These are phyloP conservation scores for Heteromurus nitidus DNA, from an alignment of 2,888 invertebrate genomes.

Conservation along the genomic window DNA sequence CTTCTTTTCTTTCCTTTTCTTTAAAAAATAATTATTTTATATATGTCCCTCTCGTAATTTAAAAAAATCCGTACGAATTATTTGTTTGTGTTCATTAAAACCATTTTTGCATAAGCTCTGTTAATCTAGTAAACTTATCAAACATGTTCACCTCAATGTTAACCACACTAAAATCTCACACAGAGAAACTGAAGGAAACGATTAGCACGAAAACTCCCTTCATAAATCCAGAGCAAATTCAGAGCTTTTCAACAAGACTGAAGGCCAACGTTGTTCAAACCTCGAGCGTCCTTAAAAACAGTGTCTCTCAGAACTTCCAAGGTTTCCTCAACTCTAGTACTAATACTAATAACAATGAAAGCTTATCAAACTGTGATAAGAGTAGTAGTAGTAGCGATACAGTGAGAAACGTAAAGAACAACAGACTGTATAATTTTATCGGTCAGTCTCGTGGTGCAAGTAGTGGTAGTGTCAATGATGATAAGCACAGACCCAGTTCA, in stretches of 20 bases:
- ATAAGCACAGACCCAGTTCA: constrained; percentile 71
- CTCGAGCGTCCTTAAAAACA: constrained; percentile 65
- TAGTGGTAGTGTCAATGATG: too few species aligned
- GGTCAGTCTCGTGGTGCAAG: background rate
- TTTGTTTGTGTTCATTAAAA: background rate
- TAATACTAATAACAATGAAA: constrained; percentile 34
- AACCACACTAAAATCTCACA: constrained; percentile 60
- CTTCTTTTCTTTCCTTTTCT: too few species aligned
- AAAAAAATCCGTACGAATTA: background rate
- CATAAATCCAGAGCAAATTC: constrained; percentile 64
- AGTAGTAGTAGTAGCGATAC: constrained; percentile 1
- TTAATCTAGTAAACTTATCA: too few species aligned
- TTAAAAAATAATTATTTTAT: too few species aligned
- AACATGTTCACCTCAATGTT: constrained; percentile 71
- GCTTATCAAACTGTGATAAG: constrained; percentile 62
- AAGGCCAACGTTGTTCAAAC: constrained; percentile 70
- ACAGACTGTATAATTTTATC: constrained; percentile 19
- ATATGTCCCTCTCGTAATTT: too few species aligned
- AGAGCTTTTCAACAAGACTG: constrained; percentile 69
- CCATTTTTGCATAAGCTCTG: background rate
- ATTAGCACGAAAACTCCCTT: constrained; percentile 44
- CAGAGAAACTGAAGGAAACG: constrained; percentile 68
- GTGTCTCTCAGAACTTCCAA: constrained; percentile 68
- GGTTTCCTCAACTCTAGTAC: constrained; percentile 24
- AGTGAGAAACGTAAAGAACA: constrained; percentile 24